phyloP scores from a whole-genome alignment of 2,113 vertebrate species.

The Toxotes chatareus region DNA sequence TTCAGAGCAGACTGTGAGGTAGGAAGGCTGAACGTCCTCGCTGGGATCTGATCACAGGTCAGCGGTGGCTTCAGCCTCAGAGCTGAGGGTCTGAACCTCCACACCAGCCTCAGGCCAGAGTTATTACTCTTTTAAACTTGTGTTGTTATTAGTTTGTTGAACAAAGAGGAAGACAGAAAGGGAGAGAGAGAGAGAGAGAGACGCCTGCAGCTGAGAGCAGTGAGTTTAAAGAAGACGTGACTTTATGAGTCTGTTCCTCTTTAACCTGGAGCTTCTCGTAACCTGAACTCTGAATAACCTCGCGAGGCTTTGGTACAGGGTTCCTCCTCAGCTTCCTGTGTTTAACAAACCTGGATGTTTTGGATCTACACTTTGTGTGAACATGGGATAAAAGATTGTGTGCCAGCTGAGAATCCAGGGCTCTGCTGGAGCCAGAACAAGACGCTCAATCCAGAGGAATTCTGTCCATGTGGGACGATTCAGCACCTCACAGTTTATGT shows the following conservation, averaged over 20 bases:
- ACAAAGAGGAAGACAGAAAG: background rate
- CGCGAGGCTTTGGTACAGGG: background rate
- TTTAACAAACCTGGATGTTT: background rate
- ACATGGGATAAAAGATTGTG: too few relatives aligned
- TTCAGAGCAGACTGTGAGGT: background rate
- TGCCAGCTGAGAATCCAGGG: too few relatives aligned
- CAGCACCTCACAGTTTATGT: too few relatives aligned
- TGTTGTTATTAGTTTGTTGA: background rate
- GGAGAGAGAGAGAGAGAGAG: background rate
- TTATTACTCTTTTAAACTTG: constrained; percentile 10
- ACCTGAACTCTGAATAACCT: background rate
- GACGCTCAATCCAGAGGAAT: too few relatives aligned
- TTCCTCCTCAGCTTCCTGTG: background rate
- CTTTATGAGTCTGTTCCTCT: background rate
- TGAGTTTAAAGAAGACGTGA: constrained; percentile 8
- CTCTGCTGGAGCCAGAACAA: too few relatives aligned
- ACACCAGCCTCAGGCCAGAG: background rate
- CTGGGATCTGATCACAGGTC: constrained; percentile 23
- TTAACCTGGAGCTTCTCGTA: too few relatives aligned
- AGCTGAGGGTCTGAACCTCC: background rate
- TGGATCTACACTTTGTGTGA: background rate
- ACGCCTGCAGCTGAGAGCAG: constrained; percentile 1
- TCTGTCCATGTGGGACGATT: too few relatives aligned
- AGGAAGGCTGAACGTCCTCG: background rate
- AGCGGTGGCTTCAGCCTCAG: background rate